Evolutionary conservation across 1,140 invertebrate genomes (phyloP), one percentile per base, ranked within the genome.

Genomic region (Acyrthosiphon pisum): DNA sequence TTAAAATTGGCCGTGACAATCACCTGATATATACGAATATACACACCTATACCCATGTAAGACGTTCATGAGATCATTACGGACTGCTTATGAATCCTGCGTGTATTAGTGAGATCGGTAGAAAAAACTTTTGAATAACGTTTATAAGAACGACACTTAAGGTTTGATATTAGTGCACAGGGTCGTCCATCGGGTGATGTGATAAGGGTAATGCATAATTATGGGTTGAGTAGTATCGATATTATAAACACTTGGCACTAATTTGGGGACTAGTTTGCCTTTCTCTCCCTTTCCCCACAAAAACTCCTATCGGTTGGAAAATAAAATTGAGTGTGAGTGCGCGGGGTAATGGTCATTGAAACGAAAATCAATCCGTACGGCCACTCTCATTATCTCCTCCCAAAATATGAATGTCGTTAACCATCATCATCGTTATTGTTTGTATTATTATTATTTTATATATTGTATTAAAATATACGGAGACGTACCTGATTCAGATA

Each of bases 401-500:
- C 23, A 44, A 4, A 30, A 26, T n/a, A 76, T 30, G 30, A 18
- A n/a, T 18, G 6, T 1, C 11, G 30, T 76, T n/a, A 76, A 76
- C 14, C 60, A 18, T 30, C 20, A 84, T 26, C 22, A 8, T 68
- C n/a, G 18, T n/a, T 18, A 76, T n/a, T n/a, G 30, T n/a, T 76
- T 76, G n/a, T 76, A 60, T 9, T 60, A 9, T n/a, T 68, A 68
- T 68, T 68, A 76, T 76, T 76, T 35, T 20, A 23, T 3, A 53
- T 53, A 53, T 53, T 0, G 7, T 23, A 76, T 35, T 76, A 76
- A n/a, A 18, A 76, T n/a, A n/a, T 3, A 23, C 23, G 14, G 6
- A 20, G 22, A 83, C 84, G n/a, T 95, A 98, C 97, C 97, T 95
- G 97, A 97, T 96, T 98, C 98, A 94, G 97, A 98, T 94, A 97